phyloP scores from a whole-genome alignment of 2,797 vertebrate species.

The Eulemur coronatus region DNA sequence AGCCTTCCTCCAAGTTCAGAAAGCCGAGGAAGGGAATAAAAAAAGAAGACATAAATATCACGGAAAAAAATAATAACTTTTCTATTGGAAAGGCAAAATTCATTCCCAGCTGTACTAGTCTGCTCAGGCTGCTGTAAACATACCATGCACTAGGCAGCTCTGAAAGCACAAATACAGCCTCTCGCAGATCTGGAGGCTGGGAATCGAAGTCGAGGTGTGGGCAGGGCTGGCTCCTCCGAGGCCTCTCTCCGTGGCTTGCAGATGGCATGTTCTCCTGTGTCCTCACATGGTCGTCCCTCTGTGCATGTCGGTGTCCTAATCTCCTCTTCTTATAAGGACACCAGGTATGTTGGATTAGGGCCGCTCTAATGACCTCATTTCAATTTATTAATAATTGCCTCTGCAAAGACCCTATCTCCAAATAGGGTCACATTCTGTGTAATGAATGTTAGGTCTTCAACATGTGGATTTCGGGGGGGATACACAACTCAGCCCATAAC shows the following conservation, averaged over 20 bases:
- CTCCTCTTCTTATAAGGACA: neutral
- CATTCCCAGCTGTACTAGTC: neutral
- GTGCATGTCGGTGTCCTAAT: neutral
- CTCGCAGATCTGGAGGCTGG: neutral
- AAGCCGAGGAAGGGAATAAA: neutral
- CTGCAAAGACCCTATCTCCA: neutral
- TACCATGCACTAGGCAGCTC: accelerated
- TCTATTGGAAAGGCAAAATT: neutral
- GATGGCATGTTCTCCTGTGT: accelerated
- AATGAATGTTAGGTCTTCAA: too few species aligned
- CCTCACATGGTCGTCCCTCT: accelerated
- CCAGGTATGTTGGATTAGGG: neutral
- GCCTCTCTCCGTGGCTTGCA: neutral
- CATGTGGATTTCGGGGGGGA: too few species aligned
- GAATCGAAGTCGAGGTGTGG: accelerated
- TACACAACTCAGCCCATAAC: neutral
- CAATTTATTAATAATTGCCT: too few species aligned
- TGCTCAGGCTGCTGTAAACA: accelerated
- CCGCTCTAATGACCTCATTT: neutral
- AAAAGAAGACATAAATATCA: neutral
- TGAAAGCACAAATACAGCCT: accelerated
- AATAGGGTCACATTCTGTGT: neutral
- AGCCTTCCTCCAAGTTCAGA: neutral
- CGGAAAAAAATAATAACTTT: neutral
- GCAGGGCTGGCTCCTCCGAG: neutral